phyloP scores from a whole-genome alignment of 2,888 invertebrate genomes.

The Gymnoscelis rufifasciata region DNA sequence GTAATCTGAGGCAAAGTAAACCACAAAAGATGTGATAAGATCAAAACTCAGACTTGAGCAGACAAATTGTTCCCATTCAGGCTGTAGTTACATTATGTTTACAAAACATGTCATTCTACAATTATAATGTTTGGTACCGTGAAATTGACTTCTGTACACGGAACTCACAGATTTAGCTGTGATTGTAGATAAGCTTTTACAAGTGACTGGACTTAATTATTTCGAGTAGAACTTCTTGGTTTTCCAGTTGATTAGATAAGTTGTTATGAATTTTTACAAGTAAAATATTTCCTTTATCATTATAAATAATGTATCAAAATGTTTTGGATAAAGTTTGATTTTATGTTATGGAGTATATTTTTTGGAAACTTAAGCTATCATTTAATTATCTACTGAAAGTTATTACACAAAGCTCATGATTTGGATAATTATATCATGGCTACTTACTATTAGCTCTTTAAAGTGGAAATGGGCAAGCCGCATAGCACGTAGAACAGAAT shows the following conservation, averaged over 20 bases:
- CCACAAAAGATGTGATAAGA: conserved; percentile 68
- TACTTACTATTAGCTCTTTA: no score
- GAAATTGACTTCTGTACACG: conserved; percentile 59
- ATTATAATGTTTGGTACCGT: conserved; percentile 51
- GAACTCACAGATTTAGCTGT: conserved; percentile 30
- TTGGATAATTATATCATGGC: no score
- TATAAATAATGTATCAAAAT: no score
- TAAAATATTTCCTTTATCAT: no score
- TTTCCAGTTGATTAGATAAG: not conserved
- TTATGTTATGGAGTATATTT: no score
- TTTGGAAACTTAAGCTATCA: no score
- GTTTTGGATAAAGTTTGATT: no score
- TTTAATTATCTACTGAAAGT: no score
- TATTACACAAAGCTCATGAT: no score
- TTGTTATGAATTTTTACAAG: no score
- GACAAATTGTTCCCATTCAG: conserved; percentile 66
- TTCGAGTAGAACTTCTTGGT: not conserved
- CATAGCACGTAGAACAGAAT: no score
- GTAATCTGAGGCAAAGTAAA: conserved; percentile 51
- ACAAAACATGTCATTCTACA: conserved; percentile 71
- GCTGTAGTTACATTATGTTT: conserved; percentile 61
- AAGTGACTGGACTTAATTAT: not conserved
- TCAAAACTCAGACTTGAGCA: conserved; percentile 58
- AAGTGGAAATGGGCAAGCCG: no score
- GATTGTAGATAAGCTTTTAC: not conserved